Evolutionary conservation across 2,113 vertebrate species (phyloP).

Genomic region (Pterophyllum scalare): DNA sequence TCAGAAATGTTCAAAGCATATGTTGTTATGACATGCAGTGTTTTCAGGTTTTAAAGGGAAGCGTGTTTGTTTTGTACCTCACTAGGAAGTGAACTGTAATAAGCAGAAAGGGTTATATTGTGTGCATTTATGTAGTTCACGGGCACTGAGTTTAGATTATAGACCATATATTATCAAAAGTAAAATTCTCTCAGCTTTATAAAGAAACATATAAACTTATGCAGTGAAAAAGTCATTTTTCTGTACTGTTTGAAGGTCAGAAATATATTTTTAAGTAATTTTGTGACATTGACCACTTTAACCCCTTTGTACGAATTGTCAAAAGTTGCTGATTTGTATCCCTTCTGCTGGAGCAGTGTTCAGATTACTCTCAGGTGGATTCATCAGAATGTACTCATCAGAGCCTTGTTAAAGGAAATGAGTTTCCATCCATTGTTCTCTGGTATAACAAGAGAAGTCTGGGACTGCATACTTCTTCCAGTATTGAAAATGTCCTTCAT

Average conservation of each 20-base stretch:
- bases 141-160: neutral
- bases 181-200: neutral
- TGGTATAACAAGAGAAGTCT: neutral
- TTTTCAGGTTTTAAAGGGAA: neutral
- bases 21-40: constrained; percentile 12
- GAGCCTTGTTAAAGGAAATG: neutral
- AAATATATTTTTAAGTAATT: constrained; percentile 12
- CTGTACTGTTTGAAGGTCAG: neutral
- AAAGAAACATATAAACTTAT: neutral
- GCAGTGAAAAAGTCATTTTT: neutral
- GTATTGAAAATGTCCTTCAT: neutral
- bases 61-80: neutral
- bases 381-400: neutral
- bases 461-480: neutral
- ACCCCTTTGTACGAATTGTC: neutral
- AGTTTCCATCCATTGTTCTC: neutral
- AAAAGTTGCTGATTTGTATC: constrained; percentile 8
- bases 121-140: neutral
- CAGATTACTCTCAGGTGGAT: neutral
- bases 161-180: neutral
- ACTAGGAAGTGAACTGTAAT: neutral
- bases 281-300: neutral
- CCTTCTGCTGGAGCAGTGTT: constrained; percentile 5
- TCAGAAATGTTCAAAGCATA: constrained; percentile 27
- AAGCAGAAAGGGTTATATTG: neutral